Percentiles rank a stretch among this genome's conserved stretches.
Conservation (phyloP, 2,888 invertebrate genomes). For the Rhagonycha fulva region DNA sequence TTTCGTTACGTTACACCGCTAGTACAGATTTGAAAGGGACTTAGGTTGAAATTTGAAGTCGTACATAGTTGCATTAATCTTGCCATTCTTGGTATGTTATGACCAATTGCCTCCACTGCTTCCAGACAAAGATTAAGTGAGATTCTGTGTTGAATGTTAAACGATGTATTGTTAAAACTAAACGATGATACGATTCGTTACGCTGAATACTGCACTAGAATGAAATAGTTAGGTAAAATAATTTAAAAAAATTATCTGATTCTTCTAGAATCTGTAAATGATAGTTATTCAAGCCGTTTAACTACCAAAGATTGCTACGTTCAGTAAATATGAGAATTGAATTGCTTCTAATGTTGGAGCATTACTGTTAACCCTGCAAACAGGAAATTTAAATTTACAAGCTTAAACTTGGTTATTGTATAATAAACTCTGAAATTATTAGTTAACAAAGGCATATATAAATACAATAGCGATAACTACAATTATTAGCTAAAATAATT, state of each 20-base stretch:
- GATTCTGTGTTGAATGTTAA: neutral
- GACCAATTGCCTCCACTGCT: neutral
- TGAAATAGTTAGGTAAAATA: neutral
- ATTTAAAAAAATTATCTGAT: neutral
- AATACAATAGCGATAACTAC: neutral
- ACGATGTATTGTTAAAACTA: neutral
- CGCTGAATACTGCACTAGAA: neutral
- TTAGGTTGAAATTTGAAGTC: neutral
- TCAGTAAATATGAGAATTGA: neutral
- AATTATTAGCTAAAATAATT: neutral
- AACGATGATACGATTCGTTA: neutral
- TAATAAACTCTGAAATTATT: neutral
- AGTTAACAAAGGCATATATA: neutral
- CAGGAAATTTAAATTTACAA: neutral
- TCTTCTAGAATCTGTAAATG: neutral
- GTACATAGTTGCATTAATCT: neutral
- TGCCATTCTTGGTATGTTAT: neutral
- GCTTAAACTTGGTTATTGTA: neutral
- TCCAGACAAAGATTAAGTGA: neutral
- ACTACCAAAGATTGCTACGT: neutral
- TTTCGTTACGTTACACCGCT: neutral
- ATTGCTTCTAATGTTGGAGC: neutral
- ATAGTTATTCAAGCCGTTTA: neutral
- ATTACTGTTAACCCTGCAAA: neutral
- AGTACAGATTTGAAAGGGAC: neutral